Evolutionary conservation across 2,888 invertebrate genomes (phyloP).

Genomic region (Spatulosminthurus flaviceps): DNA sequence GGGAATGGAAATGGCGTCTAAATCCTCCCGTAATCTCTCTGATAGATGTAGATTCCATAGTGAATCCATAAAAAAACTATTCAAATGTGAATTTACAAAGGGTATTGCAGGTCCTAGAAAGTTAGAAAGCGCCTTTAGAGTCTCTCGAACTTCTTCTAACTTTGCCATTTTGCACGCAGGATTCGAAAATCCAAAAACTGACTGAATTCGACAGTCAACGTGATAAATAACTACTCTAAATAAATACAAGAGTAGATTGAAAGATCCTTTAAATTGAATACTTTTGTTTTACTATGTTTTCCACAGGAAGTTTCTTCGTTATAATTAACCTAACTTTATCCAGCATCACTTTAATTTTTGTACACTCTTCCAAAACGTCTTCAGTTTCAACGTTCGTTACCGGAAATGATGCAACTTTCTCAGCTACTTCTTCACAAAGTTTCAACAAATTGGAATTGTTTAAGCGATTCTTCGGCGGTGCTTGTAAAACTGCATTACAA

Average conservation of each 20-base stretch:
- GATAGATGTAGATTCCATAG: conserved; percentile 75
- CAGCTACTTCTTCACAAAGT: conserved; percentile 67
- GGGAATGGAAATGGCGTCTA: conserved; percentile 65
- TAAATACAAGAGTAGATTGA: conserved; percentile 66
- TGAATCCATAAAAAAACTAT: conserved; percentile 75
- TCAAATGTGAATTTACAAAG: conserved; percentile 81
- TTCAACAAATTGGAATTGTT: conserved; percentile 4
- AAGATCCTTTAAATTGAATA: conserved; percentile 62
- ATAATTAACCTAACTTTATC: conserved; percentile 68
- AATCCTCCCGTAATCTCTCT: conserved; percentile 68
- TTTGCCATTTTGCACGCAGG: too few species aligned
- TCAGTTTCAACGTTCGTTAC: conserved; percentile 72
- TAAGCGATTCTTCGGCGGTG: not conserved
- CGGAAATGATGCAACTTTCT: conserved; percentile 75
- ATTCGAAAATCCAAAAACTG: too few species aligned
- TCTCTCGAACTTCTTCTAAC: conserved; percentile 66
- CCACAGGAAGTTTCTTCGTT: conserved; percentile 62
- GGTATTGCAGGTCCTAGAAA: conserved; percentile 73
- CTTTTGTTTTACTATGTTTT: conserved; percentile 41
- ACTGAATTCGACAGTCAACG: too few species aligned
- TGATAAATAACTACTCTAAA: not conserved
- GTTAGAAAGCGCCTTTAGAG: conserved; percentile 36
- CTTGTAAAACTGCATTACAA: conserved; percentile 29
- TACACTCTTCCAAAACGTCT: conserved; percentile 74
- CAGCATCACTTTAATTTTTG: conserved; percentile 75